Conservation (phyloP, 2,888 invertebrate species). For the Gortyna flavago region DNA sequence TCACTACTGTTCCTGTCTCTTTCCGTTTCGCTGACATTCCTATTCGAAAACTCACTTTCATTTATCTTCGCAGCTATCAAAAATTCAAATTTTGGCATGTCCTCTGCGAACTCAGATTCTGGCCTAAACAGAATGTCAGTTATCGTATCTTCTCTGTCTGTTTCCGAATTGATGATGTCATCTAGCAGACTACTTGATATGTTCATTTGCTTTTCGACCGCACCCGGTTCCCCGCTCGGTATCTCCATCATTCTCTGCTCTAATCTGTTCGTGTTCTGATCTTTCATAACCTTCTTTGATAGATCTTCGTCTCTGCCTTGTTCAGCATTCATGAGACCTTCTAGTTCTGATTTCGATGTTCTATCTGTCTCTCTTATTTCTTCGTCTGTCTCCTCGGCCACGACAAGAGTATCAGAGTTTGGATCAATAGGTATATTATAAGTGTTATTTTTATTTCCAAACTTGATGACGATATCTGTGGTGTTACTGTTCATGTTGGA, state of each 20-base stretch:
- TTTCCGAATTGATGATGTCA: slow-evolving; percentile 87
- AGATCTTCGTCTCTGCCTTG: slow-evolving; percentile 83
- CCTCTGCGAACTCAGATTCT: slow-evolving; percentile 80
- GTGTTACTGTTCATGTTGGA: slow-evolving; percentile 71
- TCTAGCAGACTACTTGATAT: slow-evolving; percentile 86
- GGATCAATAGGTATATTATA: slow-evolving; percentile 83
- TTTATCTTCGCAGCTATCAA: slow-evolving; percentile 84
- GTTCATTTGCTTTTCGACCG: slow-evolving; percentile 82
- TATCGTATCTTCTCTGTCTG: slow-evolving; percentile 85
- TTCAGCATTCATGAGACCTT: slow-evolving; percentile 83
- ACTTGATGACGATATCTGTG: slow-evolving; percentile 79
- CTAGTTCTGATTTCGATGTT: slow-evolving; percentile 82
- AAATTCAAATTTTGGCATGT: slow-evolving; percentile 85
- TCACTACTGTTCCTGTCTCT: slow-evolving; percentile 82
- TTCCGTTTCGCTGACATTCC: slow-evolving; percentile 73
- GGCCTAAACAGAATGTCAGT: slow-evolving; percentile 85
- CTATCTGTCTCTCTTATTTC: slow-evolving; percentile 76
- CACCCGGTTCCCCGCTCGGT: slow-evolving; percentile 75
- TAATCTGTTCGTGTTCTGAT: slow-evolving; percentile 66
- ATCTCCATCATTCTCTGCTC: slow-evolving; percentile 66
- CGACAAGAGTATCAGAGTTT: slow-evolving; percentile 85
- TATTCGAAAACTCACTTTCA: slow-evolving; percentile 77
- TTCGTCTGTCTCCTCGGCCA: slow-evolving; percentile 76
- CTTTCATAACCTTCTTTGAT: slow-evolving; percentile 76
- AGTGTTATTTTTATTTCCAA: slow-evolving; percentile 78